Base-by-base conservation (phyloP, 53 echinoderm and acorn worm species). In the Patiria pectinifera region DNA sequence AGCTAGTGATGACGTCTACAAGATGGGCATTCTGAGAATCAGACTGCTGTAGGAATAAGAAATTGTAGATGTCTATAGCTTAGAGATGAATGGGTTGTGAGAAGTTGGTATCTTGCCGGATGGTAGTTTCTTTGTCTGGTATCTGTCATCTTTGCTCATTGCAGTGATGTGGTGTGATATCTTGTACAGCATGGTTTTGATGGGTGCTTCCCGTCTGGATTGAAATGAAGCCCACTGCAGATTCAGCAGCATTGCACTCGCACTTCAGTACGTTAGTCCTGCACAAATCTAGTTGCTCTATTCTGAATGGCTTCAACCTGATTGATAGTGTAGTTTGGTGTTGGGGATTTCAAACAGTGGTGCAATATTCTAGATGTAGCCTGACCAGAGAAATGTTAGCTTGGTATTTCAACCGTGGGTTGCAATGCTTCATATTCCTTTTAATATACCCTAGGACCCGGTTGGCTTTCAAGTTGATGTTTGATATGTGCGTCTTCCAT, bases 51-150 rank as follows among this genome's bases (percentile, higher is more conserved):
- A 23, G 85, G 86, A 86, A 86, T 44, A 90, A 93, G 78, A 66
- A 93, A 45, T 90, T 91, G 77, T 61, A 91, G 74, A 93, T 78
- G 58, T 89, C 89, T n/a, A n/a, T n/a, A n/a, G n/a, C 66, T 93
- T 93, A 11, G 59, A 35, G 88, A 80, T 82, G 93, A 82, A 69
- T 93, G 88, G 21, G 93, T 87, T 78, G 93, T 87, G 61, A 92
- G 85, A 78, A 61, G 85, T 45, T 92, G 85, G 85, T 69, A 78
- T 85, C 21, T 85, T 58, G 83, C 82, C 19, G 83, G 75, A 71
- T 91, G 83, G 71, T 91, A 83, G 48, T 76, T 76, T 60, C 84
- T 77, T 1, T 78, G 86, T 25, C 77, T 85, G 46, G 69, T 62
- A 62, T 82, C 19, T 25, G 75, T 59, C 78, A 49, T 89, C 89